A percentile compares a stretch with the other conserved stretches of the same genome.
Conservation (phyloP, 2,888 invertebrate species). For the Plebejus argus region DNA sequence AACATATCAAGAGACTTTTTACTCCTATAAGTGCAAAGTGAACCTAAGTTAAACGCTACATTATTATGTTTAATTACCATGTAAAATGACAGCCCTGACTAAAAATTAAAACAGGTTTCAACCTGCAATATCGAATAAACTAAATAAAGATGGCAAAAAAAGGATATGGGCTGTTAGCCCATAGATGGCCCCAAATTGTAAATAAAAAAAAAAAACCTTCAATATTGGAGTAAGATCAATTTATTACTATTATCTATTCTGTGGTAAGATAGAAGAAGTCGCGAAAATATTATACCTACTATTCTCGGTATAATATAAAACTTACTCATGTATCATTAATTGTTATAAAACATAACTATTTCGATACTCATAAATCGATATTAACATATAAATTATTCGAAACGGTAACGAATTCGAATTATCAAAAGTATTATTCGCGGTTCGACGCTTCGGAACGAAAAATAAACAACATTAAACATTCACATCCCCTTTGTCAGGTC, state of each 20-base stretch:
- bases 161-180: too few relatives aligned
- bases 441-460: conserved; percentile 67
- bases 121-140: too few relatives aligned
- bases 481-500: conserved; percentile 60
- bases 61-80: too few relatives aligned
- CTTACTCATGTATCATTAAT: not conserved
- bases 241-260: too few relatives aligned
- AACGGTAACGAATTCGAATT: conserved; percentile 37
- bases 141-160: too few relatives aligned
- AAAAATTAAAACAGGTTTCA: too few relatives aligned
- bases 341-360: not conserved
- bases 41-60: not conserved
- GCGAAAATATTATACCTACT: too few relatives aligned
- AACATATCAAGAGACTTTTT: not conserved
- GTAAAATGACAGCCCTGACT: too few relatives aligned
- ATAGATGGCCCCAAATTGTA: too few relatives aligned
- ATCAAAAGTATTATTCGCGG: conserved; percentile 39
- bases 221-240: too few relatives aligned
- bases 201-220: too few relatives aligned
- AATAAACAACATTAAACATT: conserved; percentile 73
- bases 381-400: conserved; percentile 24
- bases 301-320: too few relatives aligned
- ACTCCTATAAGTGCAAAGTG: not conserved
- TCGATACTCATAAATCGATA: not conserved
- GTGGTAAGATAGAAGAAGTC: not conserved